Conservation (phyloP, 2,888 invertebrate species). For the Graphium colonna region DNA sequence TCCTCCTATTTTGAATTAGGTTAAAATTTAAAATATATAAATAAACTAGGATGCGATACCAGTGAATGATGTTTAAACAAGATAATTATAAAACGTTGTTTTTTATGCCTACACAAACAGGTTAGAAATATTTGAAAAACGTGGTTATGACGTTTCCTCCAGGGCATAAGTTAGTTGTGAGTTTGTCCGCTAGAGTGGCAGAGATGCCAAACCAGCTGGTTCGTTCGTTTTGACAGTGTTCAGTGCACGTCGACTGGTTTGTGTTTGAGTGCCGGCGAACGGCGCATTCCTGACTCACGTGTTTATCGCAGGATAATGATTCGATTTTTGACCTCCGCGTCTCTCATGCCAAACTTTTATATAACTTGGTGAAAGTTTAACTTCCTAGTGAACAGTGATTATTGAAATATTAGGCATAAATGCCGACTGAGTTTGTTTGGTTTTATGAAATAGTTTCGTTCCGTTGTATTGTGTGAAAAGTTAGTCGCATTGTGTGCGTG, state of each 20-base stretch:
- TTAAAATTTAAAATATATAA: too few species aligned
- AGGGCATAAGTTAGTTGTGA: constrained; percentile 57
- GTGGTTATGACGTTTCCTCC: constrained; percentile 41
- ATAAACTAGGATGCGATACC: too few species aligned
- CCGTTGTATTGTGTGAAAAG: constrained; percentile 61
- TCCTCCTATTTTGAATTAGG: too few species aligned
- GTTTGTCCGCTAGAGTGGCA: constrained; percentile 68
- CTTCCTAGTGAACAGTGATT: constrained; percentile 27
- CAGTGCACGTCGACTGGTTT: constrained; percentile 56
- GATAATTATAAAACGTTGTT: too few species aligned
- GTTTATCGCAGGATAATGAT: constrained; percentile 46
- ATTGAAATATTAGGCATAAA: constrained; percentile 27
- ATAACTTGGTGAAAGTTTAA: constrained; percentile 47
- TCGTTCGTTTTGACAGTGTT: constrained; percentile 66
- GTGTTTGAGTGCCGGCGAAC: constrained; percentile 39
- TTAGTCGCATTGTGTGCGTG: constrained; percentile 56
- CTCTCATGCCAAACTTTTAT: constrained; percentile 48
- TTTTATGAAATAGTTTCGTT: constrained; percentile 45
- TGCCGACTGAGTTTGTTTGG: constrained; percentile 39
- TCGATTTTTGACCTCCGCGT: constrained; percentile 55
- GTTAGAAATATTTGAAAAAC: neutral
- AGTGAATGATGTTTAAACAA: too few species aligned
- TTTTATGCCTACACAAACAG: neutral
- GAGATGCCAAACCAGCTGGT: constrained; percentile 65
- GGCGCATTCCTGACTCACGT: constrained; percentile 56